Conservation (phyloP, 35 echinoderm and acorn worm genomes). For the Ophioderma brevispina region DNA sequence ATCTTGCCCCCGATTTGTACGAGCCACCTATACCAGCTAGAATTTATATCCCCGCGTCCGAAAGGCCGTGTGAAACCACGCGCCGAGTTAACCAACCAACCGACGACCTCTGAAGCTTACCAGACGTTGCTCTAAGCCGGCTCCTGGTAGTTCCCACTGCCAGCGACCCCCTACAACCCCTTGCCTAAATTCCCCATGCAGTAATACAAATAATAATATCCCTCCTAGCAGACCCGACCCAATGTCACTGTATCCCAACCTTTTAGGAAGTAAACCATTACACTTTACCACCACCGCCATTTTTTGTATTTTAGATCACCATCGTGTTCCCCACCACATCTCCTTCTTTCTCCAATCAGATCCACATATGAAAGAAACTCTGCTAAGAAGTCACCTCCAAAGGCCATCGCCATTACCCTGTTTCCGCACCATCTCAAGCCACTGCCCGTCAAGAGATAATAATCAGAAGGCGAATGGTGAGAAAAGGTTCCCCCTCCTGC, state of each 20-base stretch:
- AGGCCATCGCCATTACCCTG: background rate
- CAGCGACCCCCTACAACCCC: background rate
- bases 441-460: background rate
- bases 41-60: background rate
- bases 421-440: background rate
- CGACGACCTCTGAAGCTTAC: background rate
- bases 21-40: background rate
- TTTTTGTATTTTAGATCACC: background rate
- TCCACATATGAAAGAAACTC: background rate
- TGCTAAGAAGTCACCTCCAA: background rate
- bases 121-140: background rate
- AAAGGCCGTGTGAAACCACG: background rate
- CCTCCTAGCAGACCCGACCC: background rate
- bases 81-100: background rate
- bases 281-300: background rate
- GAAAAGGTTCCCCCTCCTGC: background rate
- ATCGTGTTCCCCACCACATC: background rate
- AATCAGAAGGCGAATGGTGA: background rate
- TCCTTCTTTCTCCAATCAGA: background rate
- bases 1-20: background rate
- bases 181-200: background rate
- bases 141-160: background rate
- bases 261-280: background rate
- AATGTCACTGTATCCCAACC: background rate
- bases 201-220: conserved; percentile 3